Base-by-base conservation (phyloP, 2,797 vertebrate genomes). In the Leptoclinus maculatus region DNA sequence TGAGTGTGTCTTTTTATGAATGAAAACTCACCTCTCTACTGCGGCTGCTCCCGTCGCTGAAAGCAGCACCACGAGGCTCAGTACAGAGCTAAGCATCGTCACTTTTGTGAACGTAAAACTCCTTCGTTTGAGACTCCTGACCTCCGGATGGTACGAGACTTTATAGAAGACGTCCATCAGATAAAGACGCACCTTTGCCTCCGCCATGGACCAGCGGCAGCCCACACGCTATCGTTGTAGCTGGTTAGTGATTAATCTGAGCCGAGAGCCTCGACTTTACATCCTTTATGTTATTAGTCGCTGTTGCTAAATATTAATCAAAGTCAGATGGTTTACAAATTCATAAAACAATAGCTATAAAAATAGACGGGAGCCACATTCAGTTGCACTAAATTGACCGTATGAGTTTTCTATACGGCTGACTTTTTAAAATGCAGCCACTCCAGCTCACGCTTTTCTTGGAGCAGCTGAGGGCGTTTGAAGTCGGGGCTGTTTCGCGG, bases 101-200 rank as follows among this genome's bases (percentile, higher is more conserved):
- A 27, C 68, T 1, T 68, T 68, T 60, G 27, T 45, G 3, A 34
- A 66, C 43, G 56, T 25, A 53, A 53, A 27, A 41, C 13, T 39
- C n/a, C 25, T 7, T n/a, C 2, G 25, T 74, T 66, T 71, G 64
- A 25, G 11, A 54, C 23, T 54, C 23, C 51, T 14, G 25, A 51
- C 56, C 11, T 23, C 12, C 13, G 39, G 5, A 13, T 49, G 39
- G 2, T 7, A 8, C 12, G 3, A 36, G 57, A 12, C 8, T 79
- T 82, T 86, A 79, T 79, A 71, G 21, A 32, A 14, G 5, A 25
- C 7, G 3, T 2, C 14, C 29, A 64, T 76, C 72, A 68, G 86
- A 90, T 88, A 87, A 86, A 57, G 58, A 76, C 0, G 10, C 19
- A 89, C 87, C 79, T 89, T 87, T 81, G 66, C n/a, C 69, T 77